Evolutionary conservation across 2,113 vertebrate species (phyloP), one percentile per base, ranked within the genome.

Genomic region (Nyctereutes procyonoides): DNA sequence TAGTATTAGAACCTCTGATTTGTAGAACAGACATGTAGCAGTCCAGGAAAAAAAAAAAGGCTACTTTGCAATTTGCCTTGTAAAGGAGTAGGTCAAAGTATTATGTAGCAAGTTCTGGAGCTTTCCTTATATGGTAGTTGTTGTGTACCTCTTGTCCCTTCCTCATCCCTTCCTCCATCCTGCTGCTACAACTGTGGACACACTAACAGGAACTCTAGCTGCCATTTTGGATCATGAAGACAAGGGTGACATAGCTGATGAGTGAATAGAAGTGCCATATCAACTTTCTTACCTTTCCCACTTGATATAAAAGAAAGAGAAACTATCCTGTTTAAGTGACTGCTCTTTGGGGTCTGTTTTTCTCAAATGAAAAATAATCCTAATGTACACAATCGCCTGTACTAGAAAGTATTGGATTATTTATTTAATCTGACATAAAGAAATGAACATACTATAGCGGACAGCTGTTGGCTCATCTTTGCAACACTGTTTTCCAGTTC

Each of bases 341-440:
- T 62, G 9, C 3, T 77, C 24, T 87, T 92, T n/a, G 58, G 10
- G 55, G 55, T 55, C 30, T 88, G 1, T 53, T 24, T 73, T 77
- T 96, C 81, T 83, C 69, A 93, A 95, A 92, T 77, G 43, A 83
- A 92, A 95, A 81, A 58, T 43, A 80, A 76, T 67, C 26, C 56
- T 51, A 58, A 79, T 67, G 67, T 43, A 73, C 43, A 67, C 28
- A 84, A 19, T 84, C 22, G 56, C 38, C 20, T 93, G 22, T 79
- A 90, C 62, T 93, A 30, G 53, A 95, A 93, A 86, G 67, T 43
- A 58, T 24, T 93, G 65, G 32, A 30, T 58, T 60, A 77, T 69
- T 94, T 69, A 89, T 43, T 43, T 43, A 43, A 51, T 88, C 63
- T 84, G 62, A 79, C 28, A 51, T 30, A 86, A 69, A 93, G 82